A percentile compares a stretch with the other conserved stretches of the same genome.
These are phyloP conservation scores for Callopanchax toddi DNA, from an alignment of 2,113 vertebrate genomes.

Conservation along the genomic window DNA sequence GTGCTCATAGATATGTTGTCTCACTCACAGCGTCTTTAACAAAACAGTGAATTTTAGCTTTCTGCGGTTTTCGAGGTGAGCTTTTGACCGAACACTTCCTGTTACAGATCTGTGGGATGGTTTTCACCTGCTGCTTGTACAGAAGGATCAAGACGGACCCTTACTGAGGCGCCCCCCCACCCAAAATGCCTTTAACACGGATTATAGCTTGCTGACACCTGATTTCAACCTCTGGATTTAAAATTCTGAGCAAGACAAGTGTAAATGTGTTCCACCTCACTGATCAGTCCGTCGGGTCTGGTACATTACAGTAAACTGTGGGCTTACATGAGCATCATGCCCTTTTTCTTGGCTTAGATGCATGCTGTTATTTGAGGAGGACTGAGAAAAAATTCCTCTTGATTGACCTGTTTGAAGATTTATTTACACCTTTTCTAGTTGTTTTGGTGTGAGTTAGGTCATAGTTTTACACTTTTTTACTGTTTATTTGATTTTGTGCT, in stretches of 20 bases:
- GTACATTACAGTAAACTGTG: not conserved
- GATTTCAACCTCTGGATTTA: conserved; percentile 16
- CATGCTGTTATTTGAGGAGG: conserved; percentile 25
- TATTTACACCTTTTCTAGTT: not conserved
- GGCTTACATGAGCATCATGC: not conserved
- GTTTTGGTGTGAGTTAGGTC: too few relatives aligned
- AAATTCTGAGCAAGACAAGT: conserved; percentile 14
- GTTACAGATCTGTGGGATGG: conserved; percentile 85
- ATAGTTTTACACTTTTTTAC: too few relatives aligned
- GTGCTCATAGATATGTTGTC: conserved; percentile 42
- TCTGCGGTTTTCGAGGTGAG: conserved; percentile 17
- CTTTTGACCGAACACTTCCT: conserved; percentile 49
- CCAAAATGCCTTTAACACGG: conserved; percentile 8
- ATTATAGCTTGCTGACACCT: conserved; percentile 21
- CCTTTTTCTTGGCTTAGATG: conserved; percentile 23
- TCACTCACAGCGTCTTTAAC: conserved; percentile 4
- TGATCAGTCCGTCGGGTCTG: not conserved
- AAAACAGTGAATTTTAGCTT: conserved; percentile 11
- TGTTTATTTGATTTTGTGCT: conserved; percentile 5
- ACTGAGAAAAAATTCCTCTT: not conserved
- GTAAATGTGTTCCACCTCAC: not conserved
- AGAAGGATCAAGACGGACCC: conserved; percentile 80
- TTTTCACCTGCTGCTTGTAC: conserved; percentile 84
- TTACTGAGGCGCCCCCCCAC: conserved; percentile 76
- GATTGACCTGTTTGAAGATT: too few relatives aligned